Evolutionary conservation across 2,888 invertebrate genomes (phyloP).

Genomic region (Lasioglossum lativentre): DNA sequence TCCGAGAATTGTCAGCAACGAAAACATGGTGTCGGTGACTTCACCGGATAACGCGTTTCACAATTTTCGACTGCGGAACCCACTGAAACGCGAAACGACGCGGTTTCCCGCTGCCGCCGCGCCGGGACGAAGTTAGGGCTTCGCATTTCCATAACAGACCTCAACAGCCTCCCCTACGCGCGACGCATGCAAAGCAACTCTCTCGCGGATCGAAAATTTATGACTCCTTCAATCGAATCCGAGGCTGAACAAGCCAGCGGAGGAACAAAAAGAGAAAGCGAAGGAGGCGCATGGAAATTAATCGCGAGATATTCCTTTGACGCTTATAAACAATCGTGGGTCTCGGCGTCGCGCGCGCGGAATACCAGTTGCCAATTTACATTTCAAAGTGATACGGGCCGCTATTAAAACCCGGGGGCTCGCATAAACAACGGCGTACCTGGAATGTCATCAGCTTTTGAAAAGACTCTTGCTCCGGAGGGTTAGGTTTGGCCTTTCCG

Average conservation of each 20-base stretch:
- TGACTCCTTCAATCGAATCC: constrained; percentile 16
- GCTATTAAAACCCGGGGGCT: not conserved
- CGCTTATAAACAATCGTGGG: constrained; percentile 38
- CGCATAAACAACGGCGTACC: not conserved
- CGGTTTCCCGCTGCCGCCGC: not conserved
- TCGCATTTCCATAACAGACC: constrained; percentile 19
- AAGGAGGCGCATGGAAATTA: constrained; percentile 31
- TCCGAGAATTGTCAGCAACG: not conserved
- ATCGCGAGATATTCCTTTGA: constrained; percentile 39
- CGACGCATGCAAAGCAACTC: constrained; percentile 20
- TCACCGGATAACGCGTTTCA: not conserved
- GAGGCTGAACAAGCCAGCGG: not conserved
- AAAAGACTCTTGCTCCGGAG: not conserved
- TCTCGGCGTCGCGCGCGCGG: not conserved
- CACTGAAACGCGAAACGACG: not conserved
- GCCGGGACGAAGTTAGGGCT: not conserved
- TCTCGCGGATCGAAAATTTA: constrained; percentile 24
- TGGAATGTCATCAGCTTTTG: not conserved
- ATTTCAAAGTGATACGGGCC: constrained; percentile 45
- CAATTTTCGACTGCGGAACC: not conserved
- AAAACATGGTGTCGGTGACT: not conserved
- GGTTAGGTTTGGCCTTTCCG: too few relatives aligned
- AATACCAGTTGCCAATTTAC: constrained; percentile 36
- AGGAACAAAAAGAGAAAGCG: not conserved
- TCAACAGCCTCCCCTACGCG: not conserved